Evolutionary conservation across 2,797 vertebrate genomes (phyloP).

Genomic region (Enteromius treurensis): DNA sequence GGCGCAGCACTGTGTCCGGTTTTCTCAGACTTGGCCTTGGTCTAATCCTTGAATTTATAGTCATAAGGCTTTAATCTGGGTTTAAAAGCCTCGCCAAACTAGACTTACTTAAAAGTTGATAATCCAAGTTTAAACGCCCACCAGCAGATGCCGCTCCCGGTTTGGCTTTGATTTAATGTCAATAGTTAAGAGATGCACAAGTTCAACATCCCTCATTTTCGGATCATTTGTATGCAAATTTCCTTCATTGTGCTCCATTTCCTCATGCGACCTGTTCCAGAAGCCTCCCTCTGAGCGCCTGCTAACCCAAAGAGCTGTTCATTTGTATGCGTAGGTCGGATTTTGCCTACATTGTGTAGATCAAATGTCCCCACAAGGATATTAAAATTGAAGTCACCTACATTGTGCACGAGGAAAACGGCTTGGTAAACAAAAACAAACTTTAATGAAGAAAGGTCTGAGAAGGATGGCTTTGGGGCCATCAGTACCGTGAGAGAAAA

Average conservation of each 20-base stretch:
- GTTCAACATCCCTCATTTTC: neutral
- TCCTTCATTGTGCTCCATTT: slow-evolving; percentile 15
- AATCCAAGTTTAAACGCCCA: slow-evolving; percentile 2
- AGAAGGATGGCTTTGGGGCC: neutral
- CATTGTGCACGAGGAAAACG: neutral
- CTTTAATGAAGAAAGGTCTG: neutral
- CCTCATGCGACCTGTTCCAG: neutral
- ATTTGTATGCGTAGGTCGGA: neutral
- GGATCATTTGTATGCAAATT: neutral
- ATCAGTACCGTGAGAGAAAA: neutral
- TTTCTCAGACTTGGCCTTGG: neutral
- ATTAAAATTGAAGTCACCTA: neutral
- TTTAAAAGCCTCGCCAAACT: slow-evolving; percentile 9
- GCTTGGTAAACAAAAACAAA: neutral
- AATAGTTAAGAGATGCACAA: neutral
- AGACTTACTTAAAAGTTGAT: slow-evolving; percentile 21
- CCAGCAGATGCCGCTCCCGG: neutral
- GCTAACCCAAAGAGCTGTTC: neutral
- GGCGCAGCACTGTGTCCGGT: neutral
- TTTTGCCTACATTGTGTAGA: neutral
- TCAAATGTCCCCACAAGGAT: neutral
- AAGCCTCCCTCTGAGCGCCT: neutral
- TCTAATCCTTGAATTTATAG: slow-evolving; percentile 29
- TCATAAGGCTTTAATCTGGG: slow-evolving; percentile 22
- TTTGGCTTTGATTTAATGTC: slow-evolving; percentile 2